A percentile compares a stretch with the other conserved stretches of the same genome.
Evolutionary conservation across 2,113 vertebrate species (phyloP).

Genomic region (Barbus barbus): DNA sequence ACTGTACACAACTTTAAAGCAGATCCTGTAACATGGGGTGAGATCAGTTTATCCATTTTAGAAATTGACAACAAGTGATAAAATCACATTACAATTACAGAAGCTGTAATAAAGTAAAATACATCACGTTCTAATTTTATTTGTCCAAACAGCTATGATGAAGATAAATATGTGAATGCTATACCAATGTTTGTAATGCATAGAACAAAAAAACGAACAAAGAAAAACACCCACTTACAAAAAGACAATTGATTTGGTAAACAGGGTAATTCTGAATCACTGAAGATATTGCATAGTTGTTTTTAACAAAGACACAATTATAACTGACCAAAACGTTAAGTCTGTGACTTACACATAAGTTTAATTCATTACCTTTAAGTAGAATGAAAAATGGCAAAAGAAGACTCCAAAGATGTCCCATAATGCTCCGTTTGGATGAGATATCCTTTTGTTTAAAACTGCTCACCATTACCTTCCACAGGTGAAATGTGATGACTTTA

Average conservation of each 20-base stretch:
- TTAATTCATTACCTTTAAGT: slow-evolving; percentile 66
- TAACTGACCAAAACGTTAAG: neutral
- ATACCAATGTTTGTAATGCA: neutral
- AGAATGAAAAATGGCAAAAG: slow-evolving; percentile 56
- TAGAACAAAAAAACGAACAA: too few species aligned
- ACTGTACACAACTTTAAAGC: too few species aligned
- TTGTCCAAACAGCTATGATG: neutral
- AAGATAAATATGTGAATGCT: neutral
- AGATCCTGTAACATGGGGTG: too few species aligned
- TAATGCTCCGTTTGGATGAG: slow-evolving; percentile 44
- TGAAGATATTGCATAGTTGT: neutral
- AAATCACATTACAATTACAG: too few species aligned
- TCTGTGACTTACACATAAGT: neutral
- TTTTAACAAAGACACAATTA: neutral
- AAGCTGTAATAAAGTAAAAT: too few species aligned
- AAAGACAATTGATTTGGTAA: neutral
- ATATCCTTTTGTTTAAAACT: neutral
- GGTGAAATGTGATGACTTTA: neutral
- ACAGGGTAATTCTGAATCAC: neutral
- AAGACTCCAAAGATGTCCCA: slow-evolving; percentile 47
- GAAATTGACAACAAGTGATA: too few species aligned
- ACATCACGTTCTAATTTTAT: too few species aligned
- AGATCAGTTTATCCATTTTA: too few species aligned
- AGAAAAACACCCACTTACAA: too few species aligned
- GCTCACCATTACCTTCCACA: neutral